These are phyloP conservation scores for Pavo muticus DNA, from an alignment of 2,113 vertebrate species.

Conservation along the genomic window DNA sequence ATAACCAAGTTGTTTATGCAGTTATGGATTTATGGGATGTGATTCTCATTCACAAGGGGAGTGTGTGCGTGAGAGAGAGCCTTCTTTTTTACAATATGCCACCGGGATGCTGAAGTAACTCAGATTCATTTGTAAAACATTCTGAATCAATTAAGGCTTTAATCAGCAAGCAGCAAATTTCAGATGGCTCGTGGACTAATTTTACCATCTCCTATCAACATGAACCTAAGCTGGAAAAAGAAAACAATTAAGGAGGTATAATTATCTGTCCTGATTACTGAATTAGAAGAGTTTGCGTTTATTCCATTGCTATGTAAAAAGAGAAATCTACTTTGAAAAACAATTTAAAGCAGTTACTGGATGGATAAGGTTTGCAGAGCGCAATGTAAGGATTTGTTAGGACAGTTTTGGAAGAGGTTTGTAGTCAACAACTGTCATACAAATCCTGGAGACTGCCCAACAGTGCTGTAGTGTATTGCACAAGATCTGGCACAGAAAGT, in stretches of 20 bases:
- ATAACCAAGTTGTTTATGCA: conserved; percentile 7
- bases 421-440: background rate
- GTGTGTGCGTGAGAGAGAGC: background rate
- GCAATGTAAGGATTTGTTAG: background rate
- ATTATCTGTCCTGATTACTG: conserved; percentile 80
- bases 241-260: conserved; percentile 77
- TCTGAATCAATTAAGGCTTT: conserved; percentile 81
- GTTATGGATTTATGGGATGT: conserved; percentile 33
- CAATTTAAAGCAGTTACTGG: conserved; percentile 20
- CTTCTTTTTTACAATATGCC: conserved; percentile 35
- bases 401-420: background rate
- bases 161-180: conserved; percentile 81
- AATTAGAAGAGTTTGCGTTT: conserved; percentile 74
- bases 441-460: background rate
- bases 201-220: conserved; percentile 75
- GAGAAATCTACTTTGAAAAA: conserved; percentile 45
- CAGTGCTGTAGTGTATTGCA: background rate
- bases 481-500: background rate
- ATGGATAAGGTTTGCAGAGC: background rate
- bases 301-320: conserved; percentile 45
- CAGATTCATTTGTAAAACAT: conserved; percentile 79
- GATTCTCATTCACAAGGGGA: conserved; percentile 13
- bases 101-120: conserved; percentile 71
- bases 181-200: conserved; percentile 77
- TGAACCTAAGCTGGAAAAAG: conserved; percentile 74